phyloP scores from a whole-genome alignment of 2,113 vertebrate species.

The Spilogale gracilis region DNA sequence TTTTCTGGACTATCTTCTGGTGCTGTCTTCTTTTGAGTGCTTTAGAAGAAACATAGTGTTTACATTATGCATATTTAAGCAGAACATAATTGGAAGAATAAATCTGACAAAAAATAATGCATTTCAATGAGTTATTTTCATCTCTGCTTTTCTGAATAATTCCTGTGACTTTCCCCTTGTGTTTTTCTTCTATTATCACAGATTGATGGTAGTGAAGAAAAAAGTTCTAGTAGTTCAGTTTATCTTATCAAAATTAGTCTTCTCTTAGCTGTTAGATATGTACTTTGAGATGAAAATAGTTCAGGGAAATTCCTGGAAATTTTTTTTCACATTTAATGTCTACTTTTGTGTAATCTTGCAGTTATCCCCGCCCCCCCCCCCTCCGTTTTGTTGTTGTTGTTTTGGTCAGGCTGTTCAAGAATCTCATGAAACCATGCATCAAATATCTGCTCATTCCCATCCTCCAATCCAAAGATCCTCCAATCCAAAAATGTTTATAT shows the following conservation, averaged over 20 bases:
- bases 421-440: background rate
- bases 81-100: background rate
- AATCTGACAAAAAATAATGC: background rate
- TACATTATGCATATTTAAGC: background rate
- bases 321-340: background rate
- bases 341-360: background rate
- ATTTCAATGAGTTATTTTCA: background rate
- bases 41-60: conserved; percentile 6
- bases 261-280: background rate
- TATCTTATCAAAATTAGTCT: conserved; percentile 13
- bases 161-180: background rate
- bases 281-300: background rate
- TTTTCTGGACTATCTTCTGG: background rate
- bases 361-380: background rate
- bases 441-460: background rate
- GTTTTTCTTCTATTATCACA: background rate
- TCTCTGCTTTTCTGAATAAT: background rate
- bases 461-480: background rate
- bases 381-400: background rate
- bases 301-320: background rate
- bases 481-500: background rate
- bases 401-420: background rate
- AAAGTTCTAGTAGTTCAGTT: conserved; percentile 6
- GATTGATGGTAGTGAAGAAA: background rate
- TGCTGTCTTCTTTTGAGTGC: background rate